A percentile compares a stretch with the other conserved stretches of the same genome.
These are phyloP conservation scores for Bovichtus variegatus DNA, from an alignment of 2,797 vertebrate genomes.

Conservation along the genomic window DNA sequence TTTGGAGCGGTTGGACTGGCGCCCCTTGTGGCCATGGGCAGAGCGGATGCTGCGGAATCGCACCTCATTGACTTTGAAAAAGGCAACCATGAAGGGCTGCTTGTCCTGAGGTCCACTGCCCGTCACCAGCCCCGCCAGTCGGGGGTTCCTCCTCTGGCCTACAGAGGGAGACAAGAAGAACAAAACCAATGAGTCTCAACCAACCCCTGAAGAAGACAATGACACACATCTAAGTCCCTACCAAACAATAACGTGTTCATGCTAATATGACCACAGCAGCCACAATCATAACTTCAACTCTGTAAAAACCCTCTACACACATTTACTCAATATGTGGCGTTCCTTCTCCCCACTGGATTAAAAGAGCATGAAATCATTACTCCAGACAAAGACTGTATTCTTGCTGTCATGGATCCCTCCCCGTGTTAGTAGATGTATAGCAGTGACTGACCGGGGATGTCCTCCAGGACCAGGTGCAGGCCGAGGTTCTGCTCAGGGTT, in stretches of 20 bases:
- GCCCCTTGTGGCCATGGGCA: slow-evolving; percentile 86
- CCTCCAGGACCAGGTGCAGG: slow-evolving; percentile 91
- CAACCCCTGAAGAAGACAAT: not conserved
- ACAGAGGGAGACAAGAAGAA: slow-evolving; percentile 51
- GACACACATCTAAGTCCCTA: slow-evolving; percentile 10
- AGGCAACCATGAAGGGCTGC: slow-evolving; percentile 96
- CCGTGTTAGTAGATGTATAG: not conserved
- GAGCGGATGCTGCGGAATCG: slow-evolving; percentile 93
- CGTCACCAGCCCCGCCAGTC: slow-evolving; percentile 88
- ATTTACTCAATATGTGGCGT: slow-evolving; percentile 25
- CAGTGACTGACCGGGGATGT: slow-evolving; percentile 87
- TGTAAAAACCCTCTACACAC: not conserved
- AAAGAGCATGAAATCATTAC: slow-evolving; percentile 7
- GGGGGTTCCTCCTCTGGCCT: slow-evolving; percentile 93
- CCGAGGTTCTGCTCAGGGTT: slow-evolving; percentile 93
- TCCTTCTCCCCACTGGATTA: not conserved
- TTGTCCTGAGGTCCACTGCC: slow-evolving; percentile 91
- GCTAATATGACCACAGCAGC: slow-evolving; percentile 30
- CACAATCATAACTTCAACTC: slow-evolving; percentile 6
- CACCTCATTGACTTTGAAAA: slow-evolving; percentile 95
- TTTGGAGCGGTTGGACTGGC: slow-evolving; percentile 91
- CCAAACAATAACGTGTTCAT: slow-evolving; percentile 36
- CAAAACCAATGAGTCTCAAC: not conserved
- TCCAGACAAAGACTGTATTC: slow-evolving; percentile 21
- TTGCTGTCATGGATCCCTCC: not conserved